Percentiles rank a stretch among this genome's conserved stretches.
Evolutionary conservation across 2,888 invertebrate genomes (phyloP).

Genomic region (Hirtodrosophila cameraria): DNA sequence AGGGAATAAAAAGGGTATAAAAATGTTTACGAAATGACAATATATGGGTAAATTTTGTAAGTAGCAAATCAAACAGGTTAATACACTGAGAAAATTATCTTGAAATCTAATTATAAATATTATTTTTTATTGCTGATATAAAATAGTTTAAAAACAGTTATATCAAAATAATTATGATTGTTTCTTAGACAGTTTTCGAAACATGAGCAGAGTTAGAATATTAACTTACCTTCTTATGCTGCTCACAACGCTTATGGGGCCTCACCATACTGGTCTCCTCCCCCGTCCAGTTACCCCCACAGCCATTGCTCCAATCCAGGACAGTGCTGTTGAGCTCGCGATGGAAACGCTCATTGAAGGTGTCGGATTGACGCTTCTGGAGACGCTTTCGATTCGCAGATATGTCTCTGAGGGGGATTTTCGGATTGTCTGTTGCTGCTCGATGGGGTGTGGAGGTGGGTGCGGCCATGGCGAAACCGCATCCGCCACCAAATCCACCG

Average conservation of each 20-base stretch:
- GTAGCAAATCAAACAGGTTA: too few species aligned
- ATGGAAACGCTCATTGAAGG: constrained; percentile 45
- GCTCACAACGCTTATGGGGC: constrained; percentile 34
- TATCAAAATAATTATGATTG: not conserved
- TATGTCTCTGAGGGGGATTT: not conserved
- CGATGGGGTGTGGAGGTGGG: constrained; percentile 15
- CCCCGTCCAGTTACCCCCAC: constrained; percentile 61
- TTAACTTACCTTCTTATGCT: constrained; percentile 51
- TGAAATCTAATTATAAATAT: too few species aligned
- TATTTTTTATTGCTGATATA: not conserved
- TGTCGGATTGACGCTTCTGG: constrained; percentile 46
- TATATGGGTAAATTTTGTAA: too few species aligned
- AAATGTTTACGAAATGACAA: too few species aligned
- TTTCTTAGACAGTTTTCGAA: too few species aligned
- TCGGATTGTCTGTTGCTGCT: not conserved
- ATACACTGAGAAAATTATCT: too few species aligned
- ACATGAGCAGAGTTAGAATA: too few species aligned
- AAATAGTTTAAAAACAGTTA: too few species aligned
- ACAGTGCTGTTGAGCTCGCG: constrained; percentile 40
- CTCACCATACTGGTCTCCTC: not conserved
- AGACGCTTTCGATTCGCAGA: constrained; percentile 25
- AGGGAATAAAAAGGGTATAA: too few species aligned
- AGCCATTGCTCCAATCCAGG: constrained; percentile 73
- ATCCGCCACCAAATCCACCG: constrained; percentile 5
- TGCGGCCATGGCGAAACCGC: constrained; percentile 18